These are phyloP conservation scores for Mylabris sibirica DNA, from an alignment of 2,888 invertebrate species.

Conservation along the genomic window DNA sequence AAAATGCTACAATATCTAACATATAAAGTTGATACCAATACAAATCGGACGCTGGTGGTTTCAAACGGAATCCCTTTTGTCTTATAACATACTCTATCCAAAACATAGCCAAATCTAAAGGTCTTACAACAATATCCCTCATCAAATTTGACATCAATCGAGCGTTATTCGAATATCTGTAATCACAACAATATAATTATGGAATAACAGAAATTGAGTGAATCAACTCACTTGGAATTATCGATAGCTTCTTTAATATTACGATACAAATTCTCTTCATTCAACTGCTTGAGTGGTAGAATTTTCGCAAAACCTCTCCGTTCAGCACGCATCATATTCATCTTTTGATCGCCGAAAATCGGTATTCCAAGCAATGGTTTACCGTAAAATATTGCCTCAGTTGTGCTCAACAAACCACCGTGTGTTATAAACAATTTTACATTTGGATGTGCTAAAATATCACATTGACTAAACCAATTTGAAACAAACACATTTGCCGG, in stretches of 20 bases:
- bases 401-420: conserved; percentile 62
- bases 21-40: conserved; percentile 36
- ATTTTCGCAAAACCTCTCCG: conserved; percentile 58
- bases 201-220: conserved; percentile 27
- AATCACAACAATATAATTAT: conserved; percentile 21
- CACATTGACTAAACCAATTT: conserved; percentile 59
- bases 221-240: conserved; percentile 56
- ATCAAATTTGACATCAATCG: conserved; percentile 30
- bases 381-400: conserved; percentile 62
- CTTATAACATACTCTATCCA: conserved; percentile 38
- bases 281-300: conserved; percentile 55
- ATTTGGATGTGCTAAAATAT: conserved; percentile 60
- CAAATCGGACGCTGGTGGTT: conserved; percentile 30
- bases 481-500: conserved; percentile 57
- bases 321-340: conserved; percentile 62
- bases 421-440: conserved; percentile 63
- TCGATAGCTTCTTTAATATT: conserved; percentile 47
- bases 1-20: conserved; percentile 28
- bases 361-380: conserved; percentile 65
- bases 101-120: conserved; percentile 36
- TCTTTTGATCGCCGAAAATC: conserved; percentile 63
- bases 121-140: conserved; percentile 28
- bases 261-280: conserved; percentile 48
- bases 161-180: conserved; percentile 31
- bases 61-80: conserved; percentile 29